phyloP scores from a whole-genome alignment of 2,797 vertebrate genomes.

The Margarornis squamiger region DNA sequence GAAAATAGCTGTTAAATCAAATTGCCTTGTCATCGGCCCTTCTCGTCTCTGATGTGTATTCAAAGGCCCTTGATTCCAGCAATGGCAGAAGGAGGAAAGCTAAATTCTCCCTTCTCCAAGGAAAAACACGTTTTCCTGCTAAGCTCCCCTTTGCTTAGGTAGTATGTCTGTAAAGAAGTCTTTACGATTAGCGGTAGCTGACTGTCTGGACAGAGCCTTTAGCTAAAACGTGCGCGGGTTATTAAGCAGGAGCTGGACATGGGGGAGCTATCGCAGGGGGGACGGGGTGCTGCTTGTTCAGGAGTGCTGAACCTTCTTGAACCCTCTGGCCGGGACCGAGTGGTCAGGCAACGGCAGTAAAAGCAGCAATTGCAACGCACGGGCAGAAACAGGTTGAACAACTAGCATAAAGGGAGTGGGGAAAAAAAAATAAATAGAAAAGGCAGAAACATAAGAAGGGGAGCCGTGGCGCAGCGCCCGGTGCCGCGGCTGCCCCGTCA shows the following conservation, averaged over 20 bases:
- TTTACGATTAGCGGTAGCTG: not conserved
- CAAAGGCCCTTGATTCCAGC: not conserved
- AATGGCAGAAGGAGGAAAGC: not conserved
- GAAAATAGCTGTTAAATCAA: slow-evolving; percentile 8
- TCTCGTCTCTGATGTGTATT: not conserved
- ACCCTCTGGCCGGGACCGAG: no score
- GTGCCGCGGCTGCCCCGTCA: not conserved
- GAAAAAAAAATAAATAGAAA: no score
- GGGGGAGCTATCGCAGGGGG: not conserved
- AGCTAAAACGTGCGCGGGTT: not conserved
- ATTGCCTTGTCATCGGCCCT: not conserved
- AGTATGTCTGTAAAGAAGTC: not conserved
- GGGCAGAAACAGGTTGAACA: not conserved
- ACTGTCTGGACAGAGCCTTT: not conserved
- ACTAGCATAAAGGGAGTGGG: no score
- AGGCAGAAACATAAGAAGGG: rapidly evolving
- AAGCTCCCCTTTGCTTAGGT: not conserved
- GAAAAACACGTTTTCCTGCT: not conserved
- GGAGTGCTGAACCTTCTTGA: not conserved
- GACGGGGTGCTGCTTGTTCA: not conserved
- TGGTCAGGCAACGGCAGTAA: not conserved
- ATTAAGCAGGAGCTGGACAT: not conserved
- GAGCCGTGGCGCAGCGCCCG: rapidly evolving
- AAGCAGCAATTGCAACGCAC: not conserved
- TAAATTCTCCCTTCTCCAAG: not conserved